Percentiles rank a stretch among this genome's conserved stretches.
These are phyloP conservation scores for Helicoverpa armigera DNA, from an alignment of 1,140 invertebrate species.

Conservation along the genomic window DNA sequence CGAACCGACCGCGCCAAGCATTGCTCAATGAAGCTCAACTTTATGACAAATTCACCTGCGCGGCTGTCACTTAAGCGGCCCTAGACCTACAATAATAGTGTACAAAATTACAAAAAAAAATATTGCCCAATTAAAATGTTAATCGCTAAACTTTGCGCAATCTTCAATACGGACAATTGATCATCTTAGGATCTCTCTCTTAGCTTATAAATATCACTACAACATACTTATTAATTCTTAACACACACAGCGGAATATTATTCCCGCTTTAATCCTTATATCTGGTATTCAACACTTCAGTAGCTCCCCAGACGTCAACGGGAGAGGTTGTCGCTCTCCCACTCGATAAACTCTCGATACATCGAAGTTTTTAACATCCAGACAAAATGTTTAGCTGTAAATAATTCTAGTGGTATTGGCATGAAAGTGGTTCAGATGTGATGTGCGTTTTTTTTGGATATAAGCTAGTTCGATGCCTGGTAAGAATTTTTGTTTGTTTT, in stretches of 20 bases:
- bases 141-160: too few relatives aligned
- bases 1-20: too few relatives aligned
- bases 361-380: slow-evolving; percentile 9
- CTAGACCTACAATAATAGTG: too few relatives aligned
- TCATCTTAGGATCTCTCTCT: too few relatives aligned
- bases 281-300: neutral
- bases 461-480: slow-evolving; percentile 57
- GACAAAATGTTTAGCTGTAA: slow-evolving; percentile 5
- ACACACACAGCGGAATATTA: neutral
- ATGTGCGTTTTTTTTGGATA: slow-evolving; percentile 54
- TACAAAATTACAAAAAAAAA: too few relatives aligned
- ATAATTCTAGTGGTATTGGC: slow-evolving; percentile 15
- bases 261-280: neutral
- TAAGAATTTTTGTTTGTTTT: slow-evolving; percentile 36
- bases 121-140: too few relatives aligned
- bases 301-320: neutral
- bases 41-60: too few relatives aligned
- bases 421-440: slow-evolving; percentile 41
- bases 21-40: too few relatives aligned
- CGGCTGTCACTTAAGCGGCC: too few relatives aligned
- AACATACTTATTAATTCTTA: neutral
- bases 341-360: neutral
- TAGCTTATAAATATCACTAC: too few relatives aligned
- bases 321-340: neutral
- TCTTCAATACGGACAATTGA: too few relatives aligned